Evolutionary conservation across 2,113 vertebrate genomes (phyloP).

Genomic region (Ochotona curzoniae): DNA sequence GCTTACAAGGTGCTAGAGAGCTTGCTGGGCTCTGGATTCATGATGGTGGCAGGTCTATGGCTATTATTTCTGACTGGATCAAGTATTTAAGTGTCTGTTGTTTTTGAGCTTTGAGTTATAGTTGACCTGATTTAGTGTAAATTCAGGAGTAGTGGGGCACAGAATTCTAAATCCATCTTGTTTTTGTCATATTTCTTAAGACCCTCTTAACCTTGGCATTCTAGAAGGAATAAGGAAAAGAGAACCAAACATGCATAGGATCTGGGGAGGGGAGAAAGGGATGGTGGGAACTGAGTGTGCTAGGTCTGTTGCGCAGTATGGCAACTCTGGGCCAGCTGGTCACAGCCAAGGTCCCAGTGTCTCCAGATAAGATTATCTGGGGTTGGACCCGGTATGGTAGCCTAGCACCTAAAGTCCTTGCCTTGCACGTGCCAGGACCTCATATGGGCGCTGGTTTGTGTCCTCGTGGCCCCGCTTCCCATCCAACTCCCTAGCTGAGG

Average conservation of each 20-base stretch:
- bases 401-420: too few relatives aligned
- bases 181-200: conserved; percentile 36
- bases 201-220: neutral
- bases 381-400: neutral
- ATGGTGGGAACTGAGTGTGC: neutral
- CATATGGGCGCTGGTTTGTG: too few relatives aligned
- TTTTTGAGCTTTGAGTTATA: neutral
- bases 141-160: neutral
- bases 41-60: neutral
- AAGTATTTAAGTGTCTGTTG: conserved; percentile 30
- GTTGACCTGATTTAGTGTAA: neutral
- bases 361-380: neutral
- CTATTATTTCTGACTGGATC: neutral
- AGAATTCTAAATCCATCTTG: neutral
- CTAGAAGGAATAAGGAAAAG: neutral
- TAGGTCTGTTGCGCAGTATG: neutral
- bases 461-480: too few relatives aligned
- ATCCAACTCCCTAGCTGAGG: too few relatives aligned
- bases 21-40: neutral
- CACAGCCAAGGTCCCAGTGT: neutral
- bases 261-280: neutral
- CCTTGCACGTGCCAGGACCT: too few relatives aligned
- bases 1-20: too few relatives aligned
- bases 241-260: neutral
- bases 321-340: neutral